Evolutionary conservation across 2,888 invertebrate species (phyloP).

Genomic region (Thyatira batis): DNA sequence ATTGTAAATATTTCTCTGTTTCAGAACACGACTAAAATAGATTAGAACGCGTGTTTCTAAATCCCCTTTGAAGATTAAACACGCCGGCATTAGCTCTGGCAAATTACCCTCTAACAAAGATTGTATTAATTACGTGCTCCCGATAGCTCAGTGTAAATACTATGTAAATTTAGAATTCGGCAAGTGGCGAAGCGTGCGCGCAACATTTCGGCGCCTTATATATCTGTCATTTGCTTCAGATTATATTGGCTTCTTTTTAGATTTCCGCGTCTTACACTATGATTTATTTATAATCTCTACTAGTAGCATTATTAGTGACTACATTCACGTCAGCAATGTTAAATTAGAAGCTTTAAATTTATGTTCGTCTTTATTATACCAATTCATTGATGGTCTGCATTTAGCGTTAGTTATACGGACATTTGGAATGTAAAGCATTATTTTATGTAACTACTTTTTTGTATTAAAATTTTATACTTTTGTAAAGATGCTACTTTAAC

Average conservation of each 20-base stretch:
- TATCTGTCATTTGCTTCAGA: slow-evolving; percentile 70
- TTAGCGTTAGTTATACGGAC: neutral
- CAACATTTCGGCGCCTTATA: slow-evolving; percentile 60
- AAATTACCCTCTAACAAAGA: slow-evolving; percentile 82
- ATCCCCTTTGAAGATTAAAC: slow-evolving; percentile 83
- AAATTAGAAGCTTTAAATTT: neutral
- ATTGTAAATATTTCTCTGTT: slow-evolving; percentile 83
- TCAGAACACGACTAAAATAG: slow-evolving; percentile 80
- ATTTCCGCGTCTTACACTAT: slow-evolving; percentile 15
- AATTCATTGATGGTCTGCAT: neutral
- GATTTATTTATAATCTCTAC: neutral
- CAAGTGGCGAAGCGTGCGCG: slow-evolving; percentile 54
- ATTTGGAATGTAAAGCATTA: neutral
- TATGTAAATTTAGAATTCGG: slow-evolving; percentile 75
- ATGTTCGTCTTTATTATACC: neutral
- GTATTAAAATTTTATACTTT: too few relatives aligned
- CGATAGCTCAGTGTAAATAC: slow-evolving; percentile 79
- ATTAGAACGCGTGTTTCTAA: slow-evolving; percentile 82
- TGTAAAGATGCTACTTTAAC: too few relatives aligned
- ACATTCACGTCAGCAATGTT: neutral
- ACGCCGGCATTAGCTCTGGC: slow-evolving; percentile 81
- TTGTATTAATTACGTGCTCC: slow-evolving; percentile 82
- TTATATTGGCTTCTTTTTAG: slow-evolving; percentile 39
- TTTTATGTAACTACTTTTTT: too few relatives aligned
- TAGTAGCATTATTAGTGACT: neutral